Evolutionary conservation across 1,140 invertebrate species (phyloP), one percentile per base, ranked within the genome.

Genomic region (Pygmarrhopalites habei): DNA sequence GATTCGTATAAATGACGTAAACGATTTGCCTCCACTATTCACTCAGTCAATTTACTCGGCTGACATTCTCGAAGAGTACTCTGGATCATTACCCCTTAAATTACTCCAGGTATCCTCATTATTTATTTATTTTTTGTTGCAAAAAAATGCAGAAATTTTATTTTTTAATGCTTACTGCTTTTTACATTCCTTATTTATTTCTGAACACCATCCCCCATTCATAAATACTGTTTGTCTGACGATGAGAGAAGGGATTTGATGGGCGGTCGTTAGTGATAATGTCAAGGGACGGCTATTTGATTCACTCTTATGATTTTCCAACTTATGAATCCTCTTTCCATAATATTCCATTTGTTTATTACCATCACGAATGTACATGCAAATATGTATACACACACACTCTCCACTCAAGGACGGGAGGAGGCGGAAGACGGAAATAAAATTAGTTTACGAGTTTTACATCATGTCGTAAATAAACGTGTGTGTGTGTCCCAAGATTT

Each of bases 11-110:
- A 46, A 25, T 23, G 87, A 89, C 74, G 83, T 88, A 73, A 91
- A 91, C 77, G 88, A 91, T 77, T 78, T 89, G 62, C 86, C 88
- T 39, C 89, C 89, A 5, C 80, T 81, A 57, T 92, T 92, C 78
- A 82, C 84, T 51, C 78, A 82, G 72, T 81, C 82, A 51, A 73
- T 81, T 26, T 90, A 91, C 78, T 79, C 82, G 49, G 79, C 82
- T 14, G 77, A 77, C 28, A 81, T 87, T 73, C 76, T 82, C 68
- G 87, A 89, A 75, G 86, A 87, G 74, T 75, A 81, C 66, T 72
- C 75, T 39, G 79, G 78, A 63, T 76, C 78, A 19, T 81, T 85
- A 72, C 84, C 83, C 32, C 74, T 79, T 60, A 73, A 68, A 44
- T 79, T 86, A 19, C 79, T 85, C 66, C 79, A 86, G 83, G 85